Conservation (phyloP, 1,140 invertebrate species). For the Drosophila pruinosa region DNA sequence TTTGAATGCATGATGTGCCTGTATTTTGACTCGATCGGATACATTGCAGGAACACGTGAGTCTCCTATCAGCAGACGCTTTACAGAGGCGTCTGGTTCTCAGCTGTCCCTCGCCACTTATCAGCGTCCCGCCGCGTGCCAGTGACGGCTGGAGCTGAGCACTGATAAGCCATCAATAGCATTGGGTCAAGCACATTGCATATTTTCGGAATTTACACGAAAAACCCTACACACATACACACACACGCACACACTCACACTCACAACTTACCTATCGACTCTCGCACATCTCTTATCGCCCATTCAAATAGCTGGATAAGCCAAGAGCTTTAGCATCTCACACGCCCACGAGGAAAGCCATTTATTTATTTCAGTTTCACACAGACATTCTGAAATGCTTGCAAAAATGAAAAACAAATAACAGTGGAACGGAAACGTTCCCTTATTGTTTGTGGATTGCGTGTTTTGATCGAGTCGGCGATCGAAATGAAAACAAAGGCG, state of each 20-base stretch:
- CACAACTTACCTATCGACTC: neutral
- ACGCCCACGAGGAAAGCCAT: neutral
- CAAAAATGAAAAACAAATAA: slow-evolving; percentile 19
- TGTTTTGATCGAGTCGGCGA: slow-evolving; percentile 2
- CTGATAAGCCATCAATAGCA: slow-evolving; percentile 46
- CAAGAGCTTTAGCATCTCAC: neutral
- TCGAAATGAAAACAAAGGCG: slow-evolving; percentile 11
- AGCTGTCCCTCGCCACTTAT: slow-evolving; percentile 48
- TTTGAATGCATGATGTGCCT: neutral
- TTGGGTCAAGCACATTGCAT: slow-evolving; percentile 57
- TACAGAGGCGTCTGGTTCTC: slow-evolving; percentile 48
- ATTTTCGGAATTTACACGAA: neutral
- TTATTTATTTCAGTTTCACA: neutral
- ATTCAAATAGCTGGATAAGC: slow-evolving; percentile 16
- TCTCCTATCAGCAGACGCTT: slow-evolving; percentile 18
- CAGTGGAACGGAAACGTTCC: neutral
- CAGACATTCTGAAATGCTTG: slow-evolving; percentile 4
- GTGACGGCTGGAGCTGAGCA: slow-evolving; percentile 21
- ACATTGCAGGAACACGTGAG: slow-evolving; percentile 67
- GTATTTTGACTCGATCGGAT: slow-evolving; percentile 33
- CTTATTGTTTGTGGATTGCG: neutral
- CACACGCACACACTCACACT: neutral
- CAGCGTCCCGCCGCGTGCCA: slow-evolving; percentile 65
- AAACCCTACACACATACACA: neutral
- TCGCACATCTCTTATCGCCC: slow-evolving; percentile 17